Conservation (phyloP, 2,797 vertebrate species). For the Protosalanx chinensis region DNA sequence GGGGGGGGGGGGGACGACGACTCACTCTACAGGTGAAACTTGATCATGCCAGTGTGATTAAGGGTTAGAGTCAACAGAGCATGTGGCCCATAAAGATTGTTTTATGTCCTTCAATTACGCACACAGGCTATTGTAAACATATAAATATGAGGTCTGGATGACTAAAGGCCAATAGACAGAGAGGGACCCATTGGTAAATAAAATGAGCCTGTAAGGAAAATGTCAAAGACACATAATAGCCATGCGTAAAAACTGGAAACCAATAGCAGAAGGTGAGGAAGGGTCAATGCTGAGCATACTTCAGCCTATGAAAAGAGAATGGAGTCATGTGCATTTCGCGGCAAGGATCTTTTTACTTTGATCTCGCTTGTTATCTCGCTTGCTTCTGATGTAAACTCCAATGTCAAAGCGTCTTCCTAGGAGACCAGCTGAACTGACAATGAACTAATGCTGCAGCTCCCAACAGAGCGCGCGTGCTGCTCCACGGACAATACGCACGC, state of each 20-base stretch:
- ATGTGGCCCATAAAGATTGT: not conserved
- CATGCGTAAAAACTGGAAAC: slow-evolving; percentile 6
- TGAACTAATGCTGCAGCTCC: slow-evolving; percentile 62
- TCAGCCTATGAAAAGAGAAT: slow-evolving; percentile 51
- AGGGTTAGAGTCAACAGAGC: not conserved
- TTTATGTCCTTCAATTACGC: not conserved
- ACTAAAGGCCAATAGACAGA: not conserved
- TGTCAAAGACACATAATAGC: not conserved
- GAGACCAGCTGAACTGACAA: slow-evolving; percentile 61
- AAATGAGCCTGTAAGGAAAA: not conserved
- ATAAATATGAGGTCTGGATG: not conserved
- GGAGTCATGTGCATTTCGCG: slow-evolving; percentile 49
- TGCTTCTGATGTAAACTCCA: slow-evolving; percentile 52
- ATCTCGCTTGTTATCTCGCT: slow-evolving; percentile 30
- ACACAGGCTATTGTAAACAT: not conserved
- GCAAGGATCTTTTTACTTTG: slow-evolving; percentile 58
- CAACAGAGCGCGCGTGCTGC: not conserved
- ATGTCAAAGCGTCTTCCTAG: slow-evolving; percentile 49
- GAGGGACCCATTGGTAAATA: not conserved
- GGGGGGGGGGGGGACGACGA: not conserved
- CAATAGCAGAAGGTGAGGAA: not conserved
- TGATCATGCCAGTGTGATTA: slow-evolving; percentile 7
- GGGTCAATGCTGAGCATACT: not conserved
- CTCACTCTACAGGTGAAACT: slow-evolving; percentile 35
- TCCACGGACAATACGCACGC: not conserved